Evolutionary conservation across 2,113 vertebrate genomes (phyloP).

Genomic region (Saimiri boliviensis): DNA sequence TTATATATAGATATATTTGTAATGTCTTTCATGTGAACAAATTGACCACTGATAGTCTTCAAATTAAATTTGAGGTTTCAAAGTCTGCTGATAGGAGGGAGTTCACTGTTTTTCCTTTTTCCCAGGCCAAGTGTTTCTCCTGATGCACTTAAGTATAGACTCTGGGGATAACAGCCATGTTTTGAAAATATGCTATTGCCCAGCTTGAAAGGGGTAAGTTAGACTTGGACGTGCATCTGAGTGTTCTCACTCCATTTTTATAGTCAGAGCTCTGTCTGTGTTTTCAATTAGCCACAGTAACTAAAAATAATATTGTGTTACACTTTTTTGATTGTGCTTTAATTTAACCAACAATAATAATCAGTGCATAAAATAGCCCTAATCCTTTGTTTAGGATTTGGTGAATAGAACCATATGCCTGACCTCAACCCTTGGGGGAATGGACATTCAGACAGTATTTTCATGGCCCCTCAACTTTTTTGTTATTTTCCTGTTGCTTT

Average conservation of each 20-base stretch:
- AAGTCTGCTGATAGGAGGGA: constrained; percentile 53
- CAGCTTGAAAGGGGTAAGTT: constrained; percentile 23
- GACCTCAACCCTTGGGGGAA: constrained; percentile 76
- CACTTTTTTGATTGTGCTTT: constrained; percentile 63
- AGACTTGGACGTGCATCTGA: constrained; percentile 43
- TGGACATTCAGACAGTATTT: constrained; percentile 74
- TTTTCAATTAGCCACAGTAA: constrained; percentile 67
- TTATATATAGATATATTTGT: neutral
- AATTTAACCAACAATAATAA: constrained; percentile 66
- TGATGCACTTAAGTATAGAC: neutral
- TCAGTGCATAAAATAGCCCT: constrained; percentile 70
- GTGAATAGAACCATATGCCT: constrained; percentile 75
- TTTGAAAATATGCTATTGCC: constrained; percentile 42
- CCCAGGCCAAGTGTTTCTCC: constrained; percentile 49
- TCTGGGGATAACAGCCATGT: constrained; percentile 41
- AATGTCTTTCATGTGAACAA: constrained; percentile 28
- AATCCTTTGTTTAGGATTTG: constrained; percentile 66
- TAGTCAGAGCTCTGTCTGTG: constrained; percentile 38
- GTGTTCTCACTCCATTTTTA: constrained; percentile 40
- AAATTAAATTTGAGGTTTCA: constrained; percentile 40
- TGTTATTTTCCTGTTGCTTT: constrained; percentile 69
- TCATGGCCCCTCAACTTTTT: constrained; percentile 53
- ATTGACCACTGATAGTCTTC: constrained; percentile 30
- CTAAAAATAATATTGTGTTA: constrained; percentile 74
- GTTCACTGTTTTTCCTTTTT: constrained; percentile 49